Percentiles rank a stretch among this genome's conserved stretches.
Evolutionary conservation across 2,113 vertebrate species (phyloP).

Genomic region (Calidris pygmaea): DNA sequence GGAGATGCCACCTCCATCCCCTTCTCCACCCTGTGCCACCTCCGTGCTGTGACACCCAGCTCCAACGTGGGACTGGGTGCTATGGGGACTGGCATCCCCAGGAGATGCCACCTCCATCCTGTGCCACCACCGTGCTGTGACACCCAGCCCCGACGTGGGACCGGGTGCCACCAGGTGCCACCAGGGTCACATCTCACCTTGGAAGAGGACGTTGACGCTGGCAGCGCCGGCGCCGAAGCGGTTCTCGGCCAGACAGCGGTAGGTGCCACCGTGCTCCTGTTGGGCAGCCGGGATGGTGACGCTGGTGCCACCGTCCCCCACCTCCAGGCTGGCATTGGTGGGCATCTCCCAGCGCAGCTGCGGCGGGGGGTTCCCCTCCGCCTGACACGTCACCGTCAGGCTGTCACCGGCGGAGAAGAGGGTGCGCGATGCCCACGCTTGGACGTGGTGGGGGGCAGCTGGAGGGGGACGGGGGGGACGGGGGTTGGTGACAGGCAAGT

Average conservation of each 20-base stretch:
- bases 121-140: neutral
- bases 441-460: neutral
- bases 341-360: neutral
- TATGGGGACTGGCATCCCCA: neutral
- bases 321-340: neutral
- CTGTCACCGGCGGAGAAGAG: neutral
- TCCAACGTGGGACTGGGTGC: neutral
- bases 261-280: neutral
- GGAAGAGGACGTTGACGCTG: neutral
- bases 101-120: neutral
- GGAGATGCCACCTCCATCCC: neutral
- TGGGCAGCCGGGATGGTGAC: neutral
- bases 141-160: neutral
- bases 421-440: neutral
- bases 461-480: neutral
- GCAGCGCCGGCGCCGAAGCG: neutral
- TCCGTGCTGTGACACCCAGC: neutral
- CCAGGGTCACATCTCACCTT: neutral
- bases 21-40: neutral
- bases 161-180: too few species aligned
- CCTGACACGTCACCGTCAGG: neutral
- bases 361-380: constrained; percentile 1
- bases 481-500: too few species aligned
- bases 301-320: neutral
- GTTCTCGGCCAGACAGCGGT: constrained; percentile 20